Evolutionary conservation across 2,797 vertebrate genomes (phyloP).

Genomic region (Spinibarbus caldwelli): DNA sequence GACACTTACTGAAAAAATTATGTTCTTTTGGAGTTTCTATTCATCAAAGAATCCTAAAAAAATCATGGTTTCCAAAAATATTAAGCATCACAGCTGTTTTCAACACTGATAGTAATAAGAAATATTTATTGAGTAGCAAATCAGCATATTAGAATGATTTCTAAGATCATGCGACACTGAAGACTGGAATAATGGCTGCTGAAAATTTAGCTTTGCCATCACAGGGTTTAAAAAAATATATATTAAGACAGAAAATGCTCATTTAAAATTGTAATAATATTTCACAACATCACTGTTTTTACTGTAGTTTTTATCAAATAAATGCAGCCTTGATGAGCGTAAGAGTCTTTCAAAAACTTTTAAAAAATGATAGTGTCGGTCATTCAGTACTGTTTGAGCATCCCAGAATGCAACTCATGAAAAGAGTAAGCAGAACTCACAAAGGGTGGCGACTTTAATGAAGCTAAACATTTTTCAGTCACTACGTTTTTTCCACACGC

Average conservation of each 20-base stretch:
- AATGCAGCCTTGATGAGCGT: not conserved
- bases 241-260: too few species aligned
- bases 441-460: not conserved
- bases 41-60: too few species aligned
- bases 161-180: not conserved
- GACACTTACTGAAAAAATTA: not conserved
- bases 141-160: not conserved
- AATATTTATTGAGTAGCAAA: not conserved
- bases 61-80: not conserved
- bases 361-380: not conserved
- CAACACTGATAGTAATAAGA: not conserved
- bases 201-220: not conserved
- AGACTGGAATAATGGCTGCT: not conserved
- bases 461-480: not conserved
- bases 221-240: not conserved
- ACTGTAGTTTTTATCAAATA: not conserved
- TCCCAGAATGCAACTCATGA: not conserved
- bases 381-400: not conserved
- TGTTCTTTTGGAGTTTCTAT: too few species aligned
- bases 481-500: not conserved
- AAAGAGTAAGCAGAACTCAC: not conserved
- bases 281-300: not conserved
- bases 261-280: not conserved
- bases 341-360: not conserved
- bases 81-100: not conserved